Base-by-base conservation (phyloP, 64 coral and sea anemone species). In the Stichodactyla helianthus region DNA sequence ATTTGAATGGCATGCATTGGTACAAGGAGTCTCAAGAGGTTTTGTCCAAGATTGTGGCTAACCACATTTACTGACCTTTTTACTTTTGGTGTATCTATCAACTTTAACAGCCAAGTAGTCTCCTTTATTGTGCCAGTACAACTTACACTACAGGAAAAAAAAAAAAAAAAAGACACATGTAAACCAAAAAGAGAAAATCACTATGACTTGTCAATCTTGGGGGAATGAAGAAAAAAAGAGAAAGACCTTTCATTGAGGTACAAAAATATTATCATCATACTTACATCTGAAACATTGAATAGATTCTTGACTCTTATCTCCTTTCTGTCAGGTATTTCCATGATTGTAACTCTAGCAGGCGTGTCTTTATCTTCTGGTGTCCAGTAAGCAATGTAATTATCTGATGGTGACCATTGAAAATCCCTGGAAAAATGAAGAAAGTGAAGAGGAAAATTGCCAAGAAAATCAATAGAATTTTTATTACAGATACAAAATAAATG, bases 121-220 rank as follows among this genome's bases (percentile, higher is more conserved):
- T 83, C 97, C 97, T 59, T 99, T 99, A 27, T 95, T 92, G 53
- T 99, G 97, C 97, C 97, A 99, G 80, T 93, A 95, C 88, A 99
- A 86, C 58, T 99, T 99, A 78, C 97, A 99, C 97, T 99, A 59
- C 79, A 92, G 25, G 7, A 74, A 31, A 74, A 23, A 74, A 26
- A 62, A 62, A 13, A 0, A 17, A 17, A 20, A 50, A 54, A 51
- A 64, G 23, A 65, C 1, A 17, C 23, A 85, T 35, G 22, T 2
- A 63, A 65, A n/a, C 5, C 9, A n/a, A 50, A 52, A 54, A 16
- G 13, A 7, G 52, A 87, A 51, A 18, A 65, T 11, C 9, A 11
- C 26, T 19, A 27, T 54, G 8, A 82, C 35, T 44, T 44, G 35
- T 3, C 35, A 2, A 3, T 44, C 35, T 51, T 25, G 70, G 19